Evolutionary conservation across 2,888 invertebrate genomes (phyloP), one percentile per base, ranked within the genome.

Genomic region (Xanthia togata): DNA sequence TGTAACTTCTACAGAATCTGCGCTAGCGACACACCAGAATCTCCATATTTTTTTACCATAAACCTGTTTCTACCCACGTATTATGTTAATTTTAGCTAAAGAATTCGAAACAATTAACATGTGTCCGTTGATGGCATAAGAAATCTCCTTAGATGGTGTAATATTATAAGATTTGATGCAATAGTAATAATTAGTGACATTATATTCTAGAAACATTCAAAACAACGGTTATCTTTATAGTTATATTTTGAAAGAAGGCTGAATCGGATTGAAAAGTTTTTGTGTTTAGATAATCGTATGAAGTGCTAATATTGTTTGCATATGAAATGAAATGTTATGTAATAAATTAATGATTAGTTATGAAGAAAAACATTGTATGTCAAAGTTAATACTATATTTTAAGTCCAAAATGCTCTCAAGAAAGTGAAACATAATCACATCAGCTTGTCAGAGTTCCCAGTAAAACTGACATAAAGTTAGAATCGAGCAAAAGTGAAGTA

Each of bases 41-140:
- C 23, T 20, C 41, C 14, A 76, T 53, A 82, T 63, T 57, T 53
- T 31, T 77, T 35, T n/a, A 60, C 31, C 9, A 26, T 38, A 44
- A 78, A 83, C 81, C 59, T 70, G 81, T 68, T 73, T 35, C 5
- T 62, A 26, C 14, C 4, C 59, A 64, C 59, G 67, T 80, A 67
- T 75, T 80, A 81, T 82, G 81, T 70, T 35, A 84, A 82, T 84
- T 50, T 20, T 35, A 38, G 38, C n/a, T 41, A 63, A 53, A 60
- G 41, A 70, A 70, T 60, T 69, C 17, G 14, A 31, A 44, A 55
- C 59, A 73, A 57, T 62, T 17, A 53, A 47, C 41, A 44, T 35
- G 67, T 12, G 26, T 57, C 41, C 31, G 55, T 9, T n/a, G 55
- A 63, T 70, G 53, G 31, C 69, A 53, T 38, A 71, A 53, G 55